Conservation (phyloP, 2,113 vertebrate species). For the Osmerus eperlanus region DNA sequence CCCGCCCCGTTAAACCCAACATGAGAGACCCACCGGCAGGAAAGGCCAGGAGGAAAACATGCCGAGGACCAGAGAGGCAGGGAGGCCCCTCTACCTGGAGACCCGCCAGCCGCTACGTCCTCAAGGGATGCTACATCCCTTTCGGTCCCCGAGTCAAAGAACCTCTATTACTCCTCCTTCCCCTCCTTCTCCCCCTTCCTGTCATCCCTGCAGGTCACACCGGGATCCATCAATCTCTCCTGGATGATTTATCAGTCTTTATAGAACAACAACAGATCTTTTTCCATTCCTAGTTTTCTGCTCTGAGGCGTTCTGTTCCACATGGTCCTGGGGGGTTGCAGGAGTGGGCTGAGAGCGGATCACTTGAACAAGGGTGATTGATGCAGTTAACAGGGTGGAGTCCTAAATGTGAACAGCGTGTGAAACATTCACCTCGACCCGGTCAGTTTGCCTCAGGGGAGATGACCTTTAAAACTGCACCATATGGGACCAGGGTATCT, state of each 20-base stretch:
- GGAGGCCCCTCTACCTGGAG: slow-evolving; percentile 14
- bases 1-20: slow-evolving; percentile 13
- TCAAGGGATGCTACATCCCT: slow-evolving; percentile 25
- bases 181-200: background rate
- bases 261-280: slow-evolving; percentile 14
- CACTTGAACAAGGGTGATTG: background rate
- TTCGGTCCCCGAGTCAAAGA: slow-evolving; percentile 9
- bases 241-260: slow-evolving; percentile 18
- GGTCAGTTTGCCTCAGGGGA: background rate
- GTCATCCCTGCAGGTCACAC: background rate
- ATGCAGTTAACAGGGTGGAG: background rate
- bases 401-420: background rate
- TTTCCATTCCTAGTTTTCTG: slow-evolving; percentile 1
- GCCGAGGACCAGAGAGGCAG: background rate
- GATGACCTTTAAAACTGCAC: background rate
- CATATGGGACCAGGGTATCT: background rate
- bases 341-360: background rate
- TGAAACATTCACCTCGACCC: background rate
- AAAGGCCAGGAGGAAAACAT: background rate
- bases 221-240: slow-evolving; percentile 13
- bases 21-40: slow-evolving; percentile 15
- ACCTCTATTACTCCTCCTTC: background rate
- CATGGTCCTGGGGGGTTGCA: background rate
- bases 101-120: slow-evolving; percentile 17
- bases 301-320: slow-evolving; percentile 1